phyloP scores from a whole-genome alignment of 2,113 vertebrate genomes.

The Microcebus jonahi region DNA sequence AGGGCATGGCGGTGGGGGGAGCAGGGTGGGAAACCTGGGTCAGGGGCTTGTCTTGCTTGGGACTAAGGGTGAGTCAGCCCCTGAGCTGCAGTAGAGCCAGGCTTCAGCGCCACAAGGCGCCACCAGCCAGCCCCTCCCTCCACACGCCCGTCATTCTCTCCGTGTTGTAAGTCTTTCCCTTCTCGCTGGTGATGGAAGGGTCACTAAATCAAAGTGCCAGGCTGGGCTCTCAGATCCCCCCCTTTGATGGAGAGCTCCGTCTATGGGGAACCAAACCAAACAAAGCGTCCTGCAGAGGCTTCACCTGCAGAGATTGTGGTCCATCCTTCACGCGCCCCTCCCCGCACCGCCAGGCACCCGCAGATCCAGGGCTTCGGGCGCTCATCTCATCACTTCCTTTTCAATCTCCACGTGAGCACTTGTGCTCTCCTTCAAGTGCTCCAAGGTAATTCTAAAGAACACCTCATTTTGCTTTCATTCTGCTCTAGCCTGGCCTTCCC shows the following conservation, averaged over 20 bases:
- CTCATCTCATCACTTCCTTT: constrained; percentile 73
- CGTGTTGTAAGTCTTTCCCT: neutral
- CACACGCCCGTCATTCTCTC: neutral
- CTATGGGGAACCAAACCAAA: neutral
- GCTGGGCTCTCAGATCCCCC: neutral
- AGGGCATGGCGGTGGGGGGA: neutral
- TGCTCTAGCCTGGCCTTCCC: constrained; percentile 79
- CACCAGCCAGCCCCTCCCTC: neutral
- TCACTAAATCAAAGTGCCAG: constrained; percentile 59
- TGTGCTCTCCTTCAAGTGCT: constrained; percentile 84
- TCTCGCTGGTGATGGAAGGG: constrained; percentile 11
- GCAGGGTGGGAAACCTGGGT: neutral
- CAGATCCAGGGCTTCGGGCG: constrained; percentile 62
- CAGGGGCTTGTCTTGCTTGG: neutral
- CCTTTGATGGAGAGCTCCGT: constrained; percentile 19
- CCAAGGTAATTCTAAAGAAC: constrained; percentile 86
- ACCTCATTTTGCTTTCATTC: constrained; percentile 88
- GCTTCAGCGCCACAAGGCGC: neutral
- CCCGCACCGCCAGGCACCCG: neutral
- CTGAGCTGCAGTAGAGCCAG: neutral
- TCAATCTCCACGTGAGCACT: constrained; percentile 79
- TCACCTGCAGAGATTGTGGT: neutral
- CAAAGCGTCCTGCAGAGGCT: neutral
- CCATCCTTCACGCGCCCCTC: neutral
- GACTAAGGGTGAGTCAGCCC: neutral